Percentiles rank a stretch among this genome's conserved stretches.
Conservation (phyloP, 2,113 vertebrate genomes). For the Sylvilagus bachmani region DNA sequence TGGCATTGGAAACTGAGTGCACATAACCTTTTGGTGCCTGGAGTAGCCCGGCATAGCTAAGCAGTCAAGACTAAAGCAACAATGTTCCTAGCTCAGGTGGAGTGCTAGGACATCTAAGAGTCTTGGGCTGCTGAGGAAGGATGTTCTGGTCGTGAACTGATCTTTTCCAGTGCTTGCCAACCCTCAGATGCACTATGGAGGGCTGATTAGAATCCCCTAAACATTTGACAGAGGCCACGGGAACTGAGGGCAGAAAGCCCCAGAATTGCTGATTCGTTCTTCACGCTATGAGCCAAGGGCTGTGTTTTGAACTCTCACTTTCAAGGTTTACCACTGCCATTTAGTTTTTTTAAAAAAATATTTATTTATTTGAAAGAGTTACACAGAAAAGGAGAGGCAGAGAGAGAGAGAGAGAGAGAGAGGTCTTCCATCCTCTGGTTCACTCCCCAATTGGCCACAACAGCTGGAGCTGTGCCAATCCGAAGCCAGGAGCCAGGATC, state of each 20-base stretch:
- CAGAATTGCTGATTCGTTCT: neutral
- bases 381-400: no score
- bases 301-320: neutral
- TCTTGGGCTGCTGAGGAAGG: conserved; percentile 13
- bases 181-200: conserved; percentile 67
- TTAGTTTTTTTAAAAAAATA: no score
- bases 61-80: neutral
- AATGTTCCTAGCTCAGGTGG: neutral
- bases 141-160: neutral
- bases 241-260: neutral
- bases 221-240: conserved; percentile 76
- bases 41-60: neutral
- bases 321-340: neutral
- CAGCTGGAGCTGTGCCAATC: no score
- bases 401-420: no score
- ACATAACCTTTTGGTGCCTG: accelerated
- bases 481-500: no score
- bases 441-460: no score
- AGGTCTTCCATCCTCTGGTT: no score
- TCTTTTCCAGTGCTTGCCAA: neutral
- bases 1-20: accelerated
- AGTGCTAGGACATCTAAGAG: neutral
- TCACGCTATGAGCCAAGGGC: neutral
- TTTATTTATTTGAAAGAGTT: no score
- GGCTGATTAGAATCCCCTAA: conserved; percentile 73